Base-by-base conservation (phyloP, 2,113 vertebrate species). In the Trinectes maculatus region DNA sequence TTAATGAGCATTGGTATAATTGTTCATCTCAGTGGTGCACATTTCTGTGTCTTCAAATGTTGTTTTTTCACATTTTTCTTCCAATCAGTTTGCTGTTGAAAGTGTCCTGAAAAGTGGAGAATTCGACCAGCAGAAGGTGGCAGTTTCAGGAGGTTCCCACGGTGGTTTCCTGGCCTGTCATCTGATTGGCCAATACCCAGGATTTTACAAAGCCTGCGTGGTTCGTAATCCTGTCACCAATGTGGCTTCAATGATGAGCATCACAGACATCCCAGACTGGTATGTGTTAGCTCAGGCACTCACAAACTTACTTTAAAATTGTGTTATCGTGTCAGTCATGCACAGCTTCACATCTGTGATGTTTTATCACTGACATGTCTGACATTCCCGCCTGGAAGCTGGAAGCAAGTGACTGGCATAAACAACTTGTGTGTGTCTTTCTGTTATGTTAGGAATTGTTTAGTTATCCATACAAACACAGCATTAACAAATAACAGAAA, bases 201-300 rank as follows among this genome's bases (percentile, higher is more conserved):
- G 91, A 1, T 95, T 93, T 73, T 99, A 98, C 78, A 91, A 83
- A 0, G 95, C 95, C 55, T 97, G 96, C 0, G 93, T 96, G 53
- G 89, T 88, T 8, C 92, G 94, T 48, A 99, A 99, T 85, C 97
- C 96, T 0, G 98, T 99, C 73, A 92, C 86, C 85, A 98, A 99
- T 85, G 81, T 99, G 0, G 94, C 95, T 24, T 94, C 97, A 19
- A 96, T 99, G 97, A 77, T 95, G 28, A 80, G 93, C 65, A 84
- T 90, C 85, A 98, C 97, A 0, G 98, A 99, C 87, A 96, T 99
- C 53, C 96, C 98, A 0, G 98, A 99, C 89, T 99, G 98, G 97
- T 99, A 88, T 2, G 29, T 69, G 8, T 44, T 31, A 1, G 13
- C 1, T 9, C 65, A 2, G 47, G 57, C 33, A 11, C 39, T 58